phyloP scores from a whole-genome alignment of 2,888 invertebrate genomes.

The Fragum sueziense region DNA sequence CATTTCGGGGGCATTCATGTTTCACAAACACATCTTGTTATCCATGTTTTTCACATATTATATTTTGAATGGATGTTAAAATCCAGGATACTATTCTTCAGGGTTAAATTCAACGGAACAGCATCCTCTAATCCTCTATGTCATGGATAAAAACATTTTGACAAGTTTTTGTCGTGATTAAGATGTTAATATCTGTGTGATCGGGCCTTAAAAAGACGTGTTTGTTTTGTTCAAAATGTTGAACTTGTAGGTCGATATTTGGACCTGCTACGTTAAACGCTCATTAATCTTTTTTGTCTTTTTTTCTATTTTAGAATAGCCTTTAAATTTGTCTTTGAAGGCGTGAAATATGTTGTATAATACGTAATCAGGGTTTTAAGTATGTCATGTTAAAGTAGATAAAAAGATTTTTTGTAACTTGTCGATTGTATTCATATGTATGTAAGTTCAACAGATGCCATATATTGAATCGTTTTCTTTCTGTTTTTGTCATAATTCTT shows the following conservation, averaged over 20 bases:
- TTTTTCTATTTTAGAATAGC: slow-evolving; percentile 1
- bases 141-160: too few species aligned
- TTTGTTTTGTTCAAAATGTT: not conserved
- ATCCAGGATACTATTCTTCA: too few species aligned
- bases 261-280: slow-evolving; percentile 2
- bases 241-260: slow-evolving; percentile 8
- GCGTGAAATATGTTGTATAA: slow-evolving; percentile 14
- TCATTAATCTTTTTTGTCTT: slow-evolving; percentile 6
- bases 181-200: too few species aligned
- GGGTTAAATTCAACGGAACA: too few species aligned
- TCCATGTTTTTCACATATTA: too few species aligned
- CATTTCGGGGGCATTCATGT: too few species aligned
- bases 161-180: too few species aligned
- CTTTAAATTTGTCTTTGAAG: not conserved
- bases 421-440: slow-evolving; percentile 5
- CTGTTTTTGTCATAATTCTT: not conserved
- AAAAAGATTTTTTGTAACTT: slow-evolving; percentile 3
- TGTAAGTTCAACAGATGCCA: slow-evolving; percentile 11
- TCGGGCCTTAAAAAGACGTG: not conserved
- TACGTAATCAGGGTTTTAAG: slow-evolving; percentile 20
- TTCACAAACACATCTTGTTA: too few species aligned
- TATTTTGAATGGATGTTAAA: too few species aligned
- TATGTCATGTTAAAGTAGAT: slow-evolving; percentile 11
- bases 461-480: slow-evolving; percentile 1
- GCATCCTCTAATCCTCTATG: too few species aligned